Conservation (phyloP, 2,113 vertebrate genomes). For the Ictalurus furcatus region DNA sequence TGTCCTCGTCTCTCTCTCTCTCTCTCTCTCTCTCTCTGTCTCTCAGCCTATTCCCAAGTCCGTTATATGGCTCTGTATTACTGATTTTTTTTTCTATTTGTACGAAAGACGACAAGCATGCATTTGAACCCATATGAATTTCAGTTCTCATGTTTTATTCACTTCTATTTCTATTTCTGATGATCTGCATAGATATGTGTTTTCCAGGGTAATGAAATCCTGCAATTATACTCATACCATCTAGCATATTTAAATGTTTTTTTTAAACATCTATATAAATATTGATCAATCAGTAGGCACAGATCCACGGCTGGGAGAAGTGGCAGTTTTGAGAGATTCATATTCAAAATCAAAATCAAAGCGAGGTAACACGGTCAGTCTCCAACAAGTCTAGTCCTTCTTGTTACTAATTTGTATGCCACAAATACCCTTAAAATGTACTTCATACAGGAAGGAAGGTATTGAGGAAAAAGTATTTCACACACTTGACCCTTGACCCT, state of each 20-base stretch:
- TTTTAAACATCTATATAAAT: neutral
- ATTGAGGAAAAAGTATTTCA: no score
- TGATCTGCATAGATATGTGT: neutral
- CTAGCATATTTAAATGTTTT: neutral
- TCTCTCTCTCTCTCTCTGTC: neutral
- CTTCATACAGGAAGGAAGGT: neutral
- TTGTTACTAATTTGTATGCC: neutral
- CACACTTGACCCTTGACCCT: no score
- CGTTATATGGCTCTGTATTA: neutral
- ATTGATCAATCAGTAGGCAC: neutral
- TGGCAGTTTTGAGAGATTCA: neutral
- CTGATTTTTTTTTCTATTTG: neutral
- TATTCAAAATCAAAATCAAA: neutral
- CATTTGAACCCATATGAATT: neutral
- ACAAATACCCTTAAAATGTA: neutral
- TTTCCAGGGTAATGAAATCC: neutral
- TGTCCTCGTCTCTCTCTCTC: no score
- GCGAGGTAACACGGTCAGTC: neutral
- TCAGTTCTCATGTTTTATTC: neutral
- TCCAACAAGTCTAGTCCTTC: neutral
- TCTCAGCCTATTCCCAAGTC: neutral
- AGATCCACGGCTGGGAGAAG: slow-evolving; percentile 10
- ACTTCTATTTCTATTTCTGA: neutral
- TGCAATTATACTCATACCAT: neutral
- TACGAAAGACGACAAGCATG: neutral